Evolutionary conservation across 2,113 vertebrate genomes (phyloP).

Genomic region (Platichthys flesus): DNA sequence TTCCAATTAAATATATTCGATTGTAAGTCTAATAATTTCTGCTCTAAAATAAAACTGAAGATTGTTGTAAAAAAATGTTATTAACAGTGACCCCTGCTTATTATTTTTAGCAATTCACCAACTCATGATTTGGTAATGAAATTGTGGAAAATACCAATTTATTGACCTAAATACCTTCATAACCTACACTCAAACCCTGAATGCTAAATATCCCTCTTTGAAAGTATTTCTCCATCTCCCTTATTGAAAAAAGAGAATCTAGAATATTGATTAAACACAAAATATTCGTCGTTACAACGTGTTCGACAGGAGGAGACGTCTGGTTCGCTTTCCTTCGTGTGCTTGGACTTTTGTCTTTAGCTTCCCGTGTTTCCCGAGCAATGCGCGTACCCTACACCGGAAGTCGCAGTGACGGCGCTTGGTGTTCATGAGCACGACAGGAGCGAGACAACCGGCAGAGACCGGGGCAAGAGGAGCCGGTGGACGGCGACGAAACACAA

Average conservation of each 20-base stretch:
- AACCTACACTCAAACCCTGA: too few relatives aligned
- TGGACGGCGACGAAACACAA: conserved; percentile 1
- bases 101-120: neutral
- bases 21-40: neutral
- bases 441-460: conserved; percentile 62
- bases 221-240: neutral
- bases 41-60: neutral
- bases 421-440: conserved; percentile 46
- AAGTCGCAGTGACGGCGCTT: conserved; percentile 38
- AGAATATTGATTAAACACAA: too few relatives aligned
- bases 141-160: too few relatives aligned
- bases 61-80: neutral
- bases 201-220: neutral
- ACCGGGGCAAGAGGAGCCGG: conserved; percentile 46
- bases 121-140: neutral
- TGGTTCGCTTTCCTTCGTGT: too few relatives aligned
- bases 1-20: neutral
- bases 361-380: neutral
- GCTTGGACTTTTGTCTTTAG: neutral
- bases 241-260: neutral
- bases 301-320: neutral
- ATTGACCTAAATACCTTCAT: too few relatives aligned
- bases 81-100: too few relatives aligned
- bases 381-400: conserved; percentile 56
- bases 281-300: too few relatives aligned